These are phyloP conservation scores for Penaeus japonicus DNA, from an alignment of 1,140 invertebrate species.

Conservation along the genomic window DNA sequence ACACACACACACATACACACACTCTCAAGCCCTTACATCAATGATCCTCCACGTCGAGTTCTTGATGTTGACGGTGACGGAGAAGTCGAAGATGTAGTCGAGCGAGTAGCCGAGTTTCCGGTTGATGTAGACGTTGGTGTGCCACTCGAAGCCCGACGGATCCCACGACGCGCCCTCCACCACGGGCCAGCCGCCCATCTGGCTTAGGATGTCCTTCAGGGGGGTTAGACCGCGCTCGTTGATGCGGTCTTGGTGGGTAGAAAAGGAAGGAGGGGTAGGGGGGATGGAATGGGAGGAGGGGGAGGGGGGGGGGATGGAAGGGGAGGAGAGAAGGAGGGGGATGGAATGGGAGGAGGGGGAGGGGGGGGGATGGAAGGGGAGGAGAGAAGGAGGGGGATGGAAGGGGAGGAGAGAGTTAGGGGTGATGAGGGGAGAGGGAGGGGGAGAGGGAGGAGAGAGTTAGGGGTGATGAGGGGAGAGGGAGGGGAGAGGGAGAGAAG, in stretches of 20 bases:
- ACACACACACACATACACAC: not conserved
- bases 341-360: too few species aligned
- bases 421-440: not conserved
- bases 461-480: too few species aligned
- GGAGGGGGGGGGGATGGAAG: not conserved
- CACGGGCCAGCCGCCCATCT: slow-evolving; percentile 91
- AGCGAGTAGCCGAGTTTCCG: slow-evolving; percentile 81
- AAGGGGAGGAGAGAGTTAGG: not conserved
- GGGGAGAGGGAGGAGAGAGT: not conserved
- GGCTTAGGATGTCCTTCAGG: slow-evolving; percentile 74
- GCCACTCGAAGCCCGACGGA: slow-evolving; percentile 78
- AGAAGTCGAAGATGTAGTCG: slow-evolving; percentile 93
- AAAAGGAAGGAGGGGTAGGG: not conserved
- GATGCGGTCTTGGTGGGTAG: slow-evolving; percentile 70
- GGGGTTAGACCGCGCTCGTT: slow-evolving; percentile 77
- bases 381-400: not conserved
- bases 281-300: not conserved
- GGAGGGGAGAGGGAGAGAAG: too few species aligned
- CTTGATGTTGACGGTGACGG: slow-evolving; percentile 88
- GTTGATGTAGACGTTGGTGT: slow-evolving; percentile 82
- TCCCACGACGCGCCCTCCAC: slow-evolving; percentile 81
- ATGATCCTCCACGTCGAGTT: slow-evolving; percentile 86
- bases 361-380: not conserved
- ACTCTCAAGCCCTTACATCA: slow-evolving; percentile 71
- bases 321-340: too few species aligned